phyloP scores from a whole-genome alignment of 2,797 vertebrate genomes.

The Pseudochromis fuscus region DNA sequence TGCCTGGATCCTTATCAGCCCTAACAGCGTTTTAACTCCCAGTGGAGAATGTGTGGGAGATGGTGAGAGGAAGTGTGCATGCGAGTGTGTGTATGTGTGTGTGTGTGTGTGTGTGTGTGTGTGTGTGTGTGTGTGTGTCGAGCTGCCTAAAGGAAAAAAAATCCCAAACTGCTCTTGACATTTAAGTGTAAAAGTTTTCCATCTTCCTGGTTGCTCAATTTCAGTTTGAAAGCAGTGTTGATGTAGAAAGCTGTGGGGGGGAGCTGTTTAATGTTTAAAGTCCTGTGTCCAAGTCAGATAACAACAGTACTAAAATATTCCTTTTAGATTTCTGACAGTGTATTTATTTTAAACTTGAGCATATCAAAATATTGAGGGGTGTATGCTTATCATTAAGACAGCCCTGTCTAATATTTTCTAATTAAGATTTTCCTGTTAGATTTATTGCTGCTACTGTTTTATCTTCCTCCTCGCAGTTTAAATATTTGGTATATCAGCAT shows the following conservation, averaged over 20 bases:
- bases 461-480: background rate
- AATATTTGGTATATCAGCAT: constrained; percentile 6
- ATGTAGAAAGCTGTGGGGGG: constrained; percentile 8
- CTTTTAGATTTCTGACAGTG: background rate
- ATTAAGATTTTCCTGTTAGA: background rate
- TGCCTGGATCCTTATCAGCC: constrained; percentile 84
- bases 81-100: constrained; percentile 32
- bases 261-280: constrained; percentile 11
- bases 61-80: constrained; percentile 69
- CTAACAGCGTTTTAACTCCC: constrained; percentile 81
- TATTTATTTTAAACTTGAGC: background rate
- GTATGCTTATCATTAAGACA: background rate
- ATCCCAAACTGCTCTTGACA: background rate
- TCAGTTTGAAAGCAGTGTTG: background rate
- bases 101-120: constrained; percentile 34
- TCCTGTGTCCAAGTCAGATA: background rate
- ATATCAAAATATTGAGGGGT: background rate
- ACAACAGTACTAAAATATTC: background rate
- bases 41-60: constrained; percentile 82
- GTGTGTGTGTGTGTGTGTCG: background rate
- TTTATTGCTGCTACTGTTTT: background rate
- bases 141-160: background rate
- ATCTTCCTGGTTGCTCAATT: background rate
- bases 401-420: background rate
- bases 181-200: background rate